Base-by-base conservation (phyloP, 1,140 invertebrate species). In the Zaprionus nigranus region DNA sequence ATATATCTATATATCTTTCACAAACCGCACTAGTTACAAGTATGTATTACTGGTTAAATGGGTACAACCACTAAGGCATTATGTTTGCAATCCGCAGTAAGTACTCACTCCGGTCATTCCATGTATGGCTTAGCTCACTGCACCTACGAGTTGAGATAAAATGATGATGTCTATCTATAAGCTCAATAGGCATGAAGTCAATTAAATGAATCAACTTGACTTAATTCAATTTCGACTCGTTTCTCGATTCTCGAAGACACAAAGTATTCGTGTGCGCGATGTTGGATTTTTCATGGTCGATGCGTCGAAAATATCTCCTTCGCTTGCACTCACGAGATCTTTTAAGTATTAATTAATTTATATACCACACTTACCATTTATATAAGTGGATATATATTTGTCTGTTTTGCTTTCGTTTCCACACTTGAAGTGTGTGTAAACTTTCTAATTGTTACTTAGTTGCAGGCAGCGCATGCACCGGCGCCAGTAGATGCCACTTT, bases 271-370 rank as follows among this genome's bases (percentile, higher is more conserved):
- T 40, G 43, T 38, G 7, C 59, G 58, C 65, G 62, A 51, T 24
- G 51, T 38, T 40, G 36, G 11, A 13, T 24, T 76, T 74, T 90
- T 90, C 85, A 90, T 85, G 85, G 85, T 90, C 75, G 62, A 65
- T 90, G 85, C 75, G 43, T 77, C 71, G 65, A 43, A 82, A 77
- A 81, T 85, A 90, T 90, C 86, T 90, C 86, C 85, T 88, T 81
- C 74, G 73, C 72, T 75, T 90, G 51, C 67, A 79, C 74, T 67
- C 85, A 90, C 86, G 86, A 90, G 82, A 79, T 77, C 82, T 73
- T 67, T 70, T 78, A 58, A 79, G 46, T 51, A 51, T 79, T 86
- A 90, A 85, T 90, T 85, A 90, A 85, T 90, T 85, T 87, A 86
- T 79, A 82, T 81, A 46, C 40, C 40, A 20, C 40, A 46, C 40